phyloP scores from a whole-genome alignment of 1,140 invertebrate species.

The Drosophila eugracilis region DNA sequence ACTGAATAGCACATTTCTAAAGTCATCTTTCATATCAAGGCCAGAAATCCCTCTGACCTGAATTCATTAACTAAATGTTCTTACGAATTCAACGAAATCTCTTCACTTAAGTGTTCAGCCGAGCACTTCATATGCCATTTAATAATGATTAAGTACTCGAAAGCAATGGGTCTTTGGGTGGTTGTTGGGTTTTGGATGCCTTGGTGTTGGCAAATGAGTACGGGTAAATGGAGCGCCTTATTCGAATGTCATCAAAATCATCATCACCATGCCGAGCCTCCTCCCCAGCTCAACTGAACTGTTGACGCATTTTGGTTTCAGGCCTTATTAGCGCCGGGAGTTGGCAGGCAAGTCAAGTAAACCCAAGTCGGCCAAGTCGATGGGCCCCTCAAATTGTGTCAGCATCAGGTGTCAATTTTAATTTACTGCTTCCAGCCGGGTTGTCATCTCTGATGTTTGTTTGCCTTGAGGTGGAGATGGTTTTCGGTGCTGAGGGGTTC shows the following conservation, averaged over 20 bases:
- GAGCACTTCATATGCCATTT: slow-evolving; percentile 42
- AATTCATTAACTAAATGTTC: slow-evolving; percentile 27
- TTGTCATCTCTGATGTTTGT: slow-evolving; percentile 57
- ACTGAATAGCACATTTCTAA: slow-evolving; percentile 5
- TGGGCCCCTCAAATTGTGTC: slow-evolving; percentile 49
- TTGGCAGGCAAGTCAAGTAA: slow-evolving; percentile 25
- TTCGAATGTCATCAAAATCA: slow-evolving; percentile 63
- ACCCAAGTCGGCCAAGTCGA: slow-evolving; percentile 25
- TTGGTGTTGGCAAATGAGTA: background rate
- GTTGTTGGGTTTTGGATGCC: no score
- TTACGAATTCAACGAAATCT: slow-evolving; percentile 10
- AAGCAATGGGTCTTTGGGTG: background rate
- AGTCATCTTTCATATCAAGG: slow-evolving; percentile 22
- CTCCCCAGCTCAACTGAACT: background rate
- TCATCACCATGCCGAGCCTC: slow-evolving; percentile 40
- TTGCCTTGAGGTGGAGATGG: slow-evolving; percentile 17
- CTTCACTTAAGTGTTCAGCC: slow-evolving; percentile 30
- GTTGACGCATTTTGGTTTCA: slow-evolving; percentile 75
- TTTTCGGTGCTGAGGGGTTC: background rate
- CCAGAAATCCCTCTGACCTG: slow-evolving; percentile 12
- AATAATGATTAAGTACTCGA: slow-evolving; percentile 47
- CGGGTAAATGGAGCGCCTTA: slow-evolving; percentile 31
- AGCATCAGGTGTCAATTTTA: slow-evolving; percentile 81
- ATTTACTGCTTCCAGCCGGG: slow-evolving; percentile 56
- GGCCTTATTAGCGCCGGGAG: slow-evolving; percentile 66